Evolutionary conservation across 2,113 vertebrate species (phyloP).

Genomic region (Sterna hirundo): DNA sequence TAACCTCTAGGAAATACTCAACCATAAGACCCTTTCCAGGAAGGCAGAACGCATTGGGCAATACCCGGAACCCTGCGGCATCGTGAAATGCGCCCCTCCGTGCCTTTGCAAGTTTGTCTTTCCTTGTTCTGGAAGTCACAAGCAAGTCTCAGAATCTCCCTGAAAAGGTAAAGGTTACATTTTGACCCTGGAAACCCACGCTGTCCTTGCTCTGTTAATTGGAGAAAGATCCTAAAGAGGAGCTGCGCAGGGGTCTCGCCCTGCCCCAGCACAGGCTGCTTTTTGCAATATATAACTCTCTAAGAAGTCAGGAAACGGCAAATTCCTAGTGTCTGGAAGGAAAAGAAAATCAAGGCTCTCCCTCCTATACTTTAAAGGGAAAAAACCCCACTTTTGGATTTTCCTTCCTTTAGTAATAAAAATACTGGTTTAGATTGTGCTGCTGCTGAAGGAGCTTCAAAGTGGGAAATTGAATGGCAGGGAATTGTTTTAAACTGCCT

Average conservation of each 20-base stretch:
- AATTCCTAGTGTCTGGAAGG: neutral
- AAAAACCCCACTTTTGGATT: neutral
- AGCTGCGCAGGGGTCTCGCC: neutral
- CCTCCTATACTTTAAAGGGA: neutral
- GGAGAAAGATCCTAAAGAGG: neutral
- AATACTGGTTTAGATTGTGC: neutral
- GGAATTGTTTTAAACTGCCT: neutral
- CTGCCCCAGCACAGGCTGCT: neutral
- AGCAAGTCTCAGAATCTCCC: neutral
- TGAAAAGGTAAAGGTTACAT: neutral
- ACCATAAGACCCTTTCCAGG: neutral
- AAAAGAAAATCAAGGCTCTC: neutral
- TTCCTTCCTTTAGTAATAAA: constrained; percentile 10
- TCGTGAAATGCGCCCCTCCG: fast-evolving
- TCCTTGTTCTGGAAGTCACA: neutral
- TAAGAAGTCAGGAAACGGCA: constrained; percentile 19
- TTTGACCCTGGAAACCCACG: neutral
- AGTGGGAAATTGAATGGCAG: neutral
- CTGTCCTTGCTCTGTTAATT: neutral
- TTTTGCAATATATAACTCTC: neutral
- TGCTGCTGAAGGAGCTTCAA: neutral
- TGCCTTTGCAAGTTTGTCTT: neutral
- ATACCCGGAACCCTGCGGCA: neutral
- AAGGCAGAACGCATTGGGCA: neutral
- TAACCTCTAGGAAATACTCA: neutral